Conservation (phyloP, 2,113 vertebrate genomes). For the Xiphophorus hellerii region DNA sequence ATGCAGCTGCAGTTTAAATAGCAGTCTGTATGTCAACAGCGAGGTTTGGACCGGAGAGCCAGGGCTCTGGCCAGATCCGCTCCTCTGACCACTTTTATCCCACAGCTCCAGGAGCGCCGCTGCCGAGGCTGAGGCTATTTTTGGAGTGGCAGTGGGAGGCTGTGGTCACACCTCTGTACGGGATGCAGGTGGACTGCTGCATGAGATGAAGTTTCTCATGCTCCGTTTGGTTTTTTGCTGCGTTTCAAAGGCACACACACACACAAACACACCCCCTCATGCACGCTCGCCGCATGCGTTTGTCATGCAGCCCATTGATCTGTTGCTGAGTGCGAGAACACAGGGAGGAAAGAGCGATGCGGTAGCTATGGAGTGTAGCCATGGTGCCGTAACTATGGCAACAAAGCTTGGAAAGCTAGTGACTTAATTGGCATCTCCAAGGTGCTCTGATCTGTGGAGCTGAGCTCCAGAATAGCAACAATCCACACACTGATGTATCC, state of each 20-base stretch:
- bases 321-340: conserved; percentile 33
- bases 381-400: conserved; percentile 80
- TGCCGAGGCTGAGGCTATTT: conserved; percentile 71
- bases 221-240: neutral
- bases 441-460: conserved; percentile 51
- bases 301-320: conserved; percentile 28
- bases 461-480: conserved; percentile 80
- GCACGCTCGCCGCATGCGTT: neutral
- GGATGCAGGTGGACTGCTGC: conserved; percentile 71
- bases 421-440: conserved; percentile 79
- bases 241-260: neutral
- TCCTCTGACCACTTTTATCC: conserved; percentile 67
- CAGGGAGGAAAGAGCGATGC: conserved; percentile 61
- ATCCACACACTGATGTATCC: conserved; percentile 77
- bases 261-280: neutral
- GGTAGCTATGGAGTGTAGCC: conserved; percentile 80
- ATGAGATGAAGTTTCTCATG: conserved; percentile 29
- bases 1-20: conserved; percentile 53
- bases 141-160: conserved; percentile 72
- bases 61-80: conserved; percentile 53
- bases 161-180: conserved; percentile 76
- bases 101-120: conserved; percentile 51
- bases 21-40: conserved; percentile 53
- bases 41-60: conserved; percentile 64
- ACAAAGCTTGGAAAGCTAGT: conserved; percentile 80